A percentile compares a stretch with the other conserved stretches of the same genome.
These are phyloP conservation scores for Calidris pugnax DNA, from an alignment of 2,113 vertebrate species.

Conservation along the genomic window DNA sequence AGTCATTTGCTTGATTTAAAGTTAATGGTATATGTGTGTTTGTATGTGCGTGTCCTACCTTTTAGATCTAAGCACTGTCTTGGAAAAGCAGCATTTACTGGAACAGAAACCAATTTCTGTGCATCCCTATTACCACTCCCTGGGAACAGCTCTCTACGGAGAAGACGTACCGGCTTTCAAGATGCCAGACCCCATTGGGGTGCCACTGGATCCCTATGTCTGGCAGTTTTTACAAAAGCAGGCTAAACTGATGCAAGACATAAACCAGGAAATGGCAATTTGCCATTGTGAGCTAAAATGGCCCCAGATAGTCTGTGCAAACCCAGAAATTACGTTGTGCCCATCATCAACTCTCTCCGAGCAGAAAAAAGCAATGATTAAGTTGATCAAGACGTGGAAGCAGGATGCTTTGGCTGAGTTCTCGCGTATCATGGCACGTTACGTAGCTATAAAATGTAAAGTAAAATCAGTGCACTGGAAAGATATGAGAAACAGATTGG, in stretches of 20 bases:
- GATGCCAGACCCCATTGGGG: conserved; percentile 74
- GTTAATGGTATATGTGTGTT: neutral
- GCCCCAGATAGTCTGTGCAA: conserved; percentile 39
- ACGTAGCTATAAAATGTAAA: conserved; percentile 65
- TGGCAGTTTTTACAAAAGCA: conserved; percentile 76
- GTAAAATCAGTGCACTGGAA: conserved; percentile 71
- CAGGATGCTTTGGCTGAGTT: conserved; percentile 68
- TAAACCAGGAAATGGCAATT: conserved; percentile 71
- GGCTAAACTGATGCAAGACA: conserved; percentile 22
- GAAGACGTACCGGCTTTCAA: conserved; percentile 74
- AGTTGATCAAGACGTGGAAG: conserved; percentile 76
- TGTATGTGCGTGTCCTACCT: neutral
- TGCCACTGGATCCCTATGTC: conserved; percentile 71
- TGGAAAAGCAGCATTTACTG: conserved; percentile 74
- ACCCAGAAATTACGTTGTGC: conserved; percentile 67
- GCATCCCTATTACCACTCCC: conserved; percentile 80
- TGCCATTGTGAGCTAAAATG: conserved; percentile 77
- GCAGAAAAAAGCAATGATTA: conserved; percentile 48
- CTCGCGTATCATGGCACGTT: conserved; percentile 63
- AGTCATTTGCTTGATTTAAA: neutral
- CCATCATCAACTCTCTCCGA: conserved; percentile 68
- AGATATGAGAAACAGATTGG: conserved; percentile 43
- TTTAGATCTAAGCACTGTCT: conserved; percentile 18
- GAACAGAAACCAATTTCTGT: conserved; percentile 69
- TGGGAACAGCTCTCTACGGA: conserved; percentile 84